Evolutionary conservation across 2,113 vertebrate genomes (phyloP).

Genomic region (Aplodontia rufa): DNA sequence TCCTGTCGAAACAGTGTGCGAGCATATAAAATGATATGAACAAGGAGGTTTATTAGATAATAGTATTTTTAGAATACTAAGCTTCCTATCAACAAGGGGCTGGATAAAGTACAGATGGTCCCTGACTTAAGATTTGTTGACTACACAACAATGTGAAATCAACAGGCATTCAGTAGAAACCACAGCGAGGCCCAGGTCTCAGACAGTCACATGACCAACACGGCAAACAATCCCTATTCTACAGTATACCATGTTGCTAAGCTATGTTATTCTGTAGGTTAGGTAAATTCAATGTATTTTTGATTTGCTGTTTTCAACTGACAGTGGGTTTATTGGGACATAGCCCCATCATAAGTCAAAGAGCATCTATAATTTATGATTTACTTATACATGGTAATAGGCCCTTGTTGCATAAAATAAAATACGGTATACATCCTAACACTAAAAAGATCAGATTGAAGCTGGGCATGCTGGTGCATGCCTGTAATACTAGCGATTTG

Average conservation of each 20-base stretch:
- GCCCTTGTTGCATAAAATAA: not conserved
- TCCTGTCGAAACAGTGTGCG: not conserved
- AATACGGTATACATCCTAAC: not conserved
- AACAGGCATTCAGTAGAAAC: not conserved
- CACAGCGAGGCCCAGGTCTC: not conserved
- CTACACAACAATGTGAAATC: not conserved
- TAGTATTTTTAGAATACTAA: not conserved
- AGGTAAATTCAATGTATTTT: not conserved
- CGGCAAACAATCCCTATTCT: too few species aligned
- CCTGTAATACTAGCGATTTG: too few species aligned
- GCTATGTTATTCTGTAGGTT: not conserved
- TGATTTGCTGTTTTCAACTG: not conserved
- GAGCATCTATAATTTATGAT: not conserved
- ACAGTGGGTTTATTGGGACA: not conserved
- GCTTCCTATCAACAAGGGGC: not conserved
- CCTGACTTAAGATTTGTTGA: not conserved
- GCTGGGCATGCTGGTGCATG: too few species aligned
- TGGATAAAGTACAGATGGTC: not conserved
- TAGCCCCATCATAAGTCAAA: not conserved
- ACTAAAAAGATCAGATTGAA: constrained; percentile 3
- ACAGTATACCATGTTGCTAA: not conserved
- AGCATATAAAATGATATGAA: not conserved
- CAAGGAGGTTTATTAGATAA: not conserved
- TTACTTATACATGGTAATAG: not conserved
- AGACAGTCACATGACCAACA: not conserved